A percentile compares a stretch with the other conserved stretches of the same genome.
Conservation (phyloP, 2,113 vertebrate species). For the Pteronura brasiliensis region DNA sequence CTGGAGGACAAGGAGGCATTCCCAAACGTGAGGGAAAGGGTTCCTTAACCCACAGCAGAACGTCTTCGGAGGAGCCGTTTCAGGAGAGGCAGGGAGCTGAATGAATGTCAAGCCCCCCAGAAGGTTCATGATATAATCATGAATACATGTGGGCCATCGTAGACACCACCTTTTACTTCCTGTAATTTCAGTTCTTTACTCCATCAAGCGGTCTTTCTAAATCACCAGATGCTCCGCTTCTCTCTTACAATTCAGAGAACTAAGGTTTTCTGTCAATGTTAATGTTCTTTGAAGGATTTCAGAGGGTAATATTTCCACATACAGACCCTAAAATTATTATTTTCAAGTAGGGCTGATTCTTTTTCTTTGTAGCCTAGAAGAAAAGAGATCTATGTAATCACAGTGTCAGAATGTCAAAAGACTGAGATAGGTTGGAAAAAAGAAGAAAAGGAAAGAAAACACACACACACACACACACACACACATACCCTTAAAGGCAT, state of each 20-base stretch:
- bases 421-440: constrained; percentile 49
- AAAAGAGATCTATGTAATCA: constrained; percentile 67
- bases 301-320: constrained; percentile 39
- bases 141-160: background rate
- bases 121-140: background rate
- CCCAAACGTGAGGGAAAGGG: background rate
- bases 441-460: background rate
- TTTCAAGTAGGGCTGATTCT: constrained; percentile 55
- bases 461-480: background rate
- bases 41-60: background rate
- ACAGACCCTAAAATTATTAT: constrained; percentile 66
- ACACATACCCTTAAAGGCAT: background rate
- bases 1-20: background rate
- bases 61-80: background rate
- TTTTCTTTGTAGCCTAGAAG: constrained; percentile 50
- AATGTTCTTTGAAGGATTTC: constrained; percentile 49
- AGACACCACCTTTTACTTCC: background rate
- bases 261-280: constrained; percentile 53
- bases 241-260: constrained; percentile 12
- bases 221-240: background rate
- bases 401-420: constrained; percentile 73
- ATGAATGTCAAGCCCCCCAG: background rate
- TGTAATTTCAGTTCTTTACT: background rate
- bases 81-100: background rate
- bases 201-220: constrained; percentile 2